phyloP scores from a whole-genome alignment of 2,888 invertebrate genomes.

The Enoplolaimus lenunculus region DNA sequence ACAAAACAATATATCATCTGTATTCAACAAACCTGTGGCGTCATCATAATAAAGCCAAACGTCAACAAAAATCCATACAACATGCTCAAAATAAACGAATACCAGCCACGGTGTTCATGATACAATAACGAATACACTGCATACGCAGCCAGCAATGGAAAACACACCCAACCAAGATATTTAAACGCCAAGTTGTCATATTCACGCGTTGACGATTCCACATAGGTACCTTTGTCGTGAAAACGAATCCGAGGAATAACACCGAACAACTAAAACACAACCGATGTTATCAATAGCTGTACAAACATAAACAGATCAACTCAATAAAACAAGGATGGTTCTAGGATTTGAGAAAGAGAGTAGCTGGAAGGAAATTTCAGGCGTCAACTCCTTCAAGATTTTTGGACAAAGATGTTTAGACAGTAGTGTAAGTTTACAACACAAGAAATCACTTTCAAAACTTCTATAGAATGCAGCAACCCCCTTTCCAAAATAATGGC shows the following conservation, averaged over 20 bases:
- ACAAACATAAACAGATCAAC: too few relatives aligned
- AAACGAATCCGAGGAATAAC: constrained; percentile 63
- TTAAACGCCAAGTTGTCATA: constrained; percentile 81
- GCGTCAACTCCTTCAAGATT: too few relatives aligned
- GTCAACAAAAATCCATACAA: constrained; percentile 92
- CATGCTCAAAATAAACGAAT: constrained; percentile 88
- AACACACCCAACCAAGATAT: constrained; percentile 88
- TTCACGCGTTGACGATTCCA: constrained; percentile 75
- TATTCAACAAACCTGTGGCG: constrained; percentile 60
- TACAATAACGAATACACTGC: constrained; percentile 85
- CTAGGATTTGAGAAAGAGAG: too few relatives aligned
- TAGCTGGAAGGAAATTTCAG: too few relatives aligned
- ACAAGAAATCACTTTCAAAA: too few relatives aligned
- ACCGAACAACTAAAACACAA: constrained; percentile 58
- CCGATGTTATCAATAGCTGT: too few relatives aligned
- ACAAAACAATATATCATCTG: too few relatives aligned
- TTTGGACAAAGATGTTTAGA: too few relatives aligned
- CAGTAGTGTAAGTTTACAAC: too few relatives aligned
- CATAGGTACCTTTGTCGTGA: constrained; percentile 89
- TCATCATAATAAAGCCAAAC: constrained; percentile 99
- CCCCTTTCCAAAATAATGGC: too few relatives aligned
- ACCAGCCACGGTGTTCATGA: constrained; percentile 96
- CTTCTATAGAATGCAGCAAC: too few relatives aligned
- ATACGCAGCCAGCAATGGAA: constrained; percentile 81
- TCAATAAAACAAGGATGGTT: too few relatives aligned